Percentiles rank a stretch among this genome's conserved stretches.
Conservation (phyloP, 1,140 invertebrate genomes). For the Cyrtorhinus lividipennis region DNA sequence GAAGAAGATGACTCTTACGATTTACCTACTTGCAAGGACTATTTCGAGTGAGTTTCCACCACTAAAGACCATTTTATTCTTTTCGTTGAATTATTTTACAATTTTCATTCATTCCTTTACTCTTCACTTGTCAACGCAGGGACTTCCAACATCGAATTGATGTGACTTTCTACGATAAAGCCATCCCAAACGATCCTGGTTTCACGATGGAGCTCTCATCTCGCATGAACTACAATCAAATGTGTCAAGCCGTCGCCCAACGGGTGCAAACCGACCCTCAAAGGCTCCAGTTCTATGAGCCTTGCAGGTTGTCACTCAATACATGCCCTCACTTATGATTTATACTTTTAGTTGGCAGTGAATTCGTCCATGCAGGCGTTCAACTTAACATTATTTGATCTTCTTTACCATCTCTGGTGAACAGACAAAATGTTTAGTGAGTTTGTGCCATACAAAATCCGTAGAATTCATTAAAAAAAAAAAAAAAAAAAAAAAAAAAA, state of each 20-base stretch:
- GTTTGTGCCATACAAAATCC: too few species aligned
- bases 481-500: too few species aligned
- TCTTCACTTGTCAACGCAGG: slow-evolving; percentile 25
- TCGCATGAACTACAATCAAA: slow-evolving; percentile 89
- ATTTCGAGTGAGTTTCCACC: slow-evolving; percentile 40
- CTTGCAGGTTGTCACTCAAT: slow-evolving; percentile 62
- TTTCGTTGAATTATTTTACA: background rate
- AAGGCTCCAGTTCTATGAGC: slow-evolving; percentile 92
- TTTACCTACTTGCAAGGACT: slow-evolving; percentile 81
- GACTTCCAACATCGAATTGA: slow-evolving; percentile 76
- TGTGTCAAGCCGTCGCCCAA: slow-evolving; percentile 81
- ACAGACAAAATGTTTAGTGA: too few species aligned
- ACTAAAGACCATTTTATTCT: background rate
- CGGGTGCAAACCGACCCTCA: slow-evolving; percentile 84
- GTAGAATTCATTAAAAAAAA: too few species aligned
- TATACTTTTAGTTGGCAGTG: too few species aligned
- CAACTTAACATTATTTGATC: too few species aligned
- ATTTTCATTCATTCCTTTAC: background rate
- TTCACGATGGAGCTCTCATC: slow-evolving; percentile 87
- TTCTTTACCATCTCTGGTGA: too few species aligned
- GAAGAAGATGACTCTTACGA: slow-evolving; percentile 54
- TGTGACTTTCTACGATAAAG: slow-evolving; percentile 94
- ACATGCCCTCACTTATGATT: too few species aligned
- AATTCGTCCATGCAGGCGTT: background rate
- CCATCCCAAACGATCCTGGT: slow-evolving; percentile 77